Conservation (phyloP, 2,888 invertebrate genomes). For the Tipula lateralis region DNA sequence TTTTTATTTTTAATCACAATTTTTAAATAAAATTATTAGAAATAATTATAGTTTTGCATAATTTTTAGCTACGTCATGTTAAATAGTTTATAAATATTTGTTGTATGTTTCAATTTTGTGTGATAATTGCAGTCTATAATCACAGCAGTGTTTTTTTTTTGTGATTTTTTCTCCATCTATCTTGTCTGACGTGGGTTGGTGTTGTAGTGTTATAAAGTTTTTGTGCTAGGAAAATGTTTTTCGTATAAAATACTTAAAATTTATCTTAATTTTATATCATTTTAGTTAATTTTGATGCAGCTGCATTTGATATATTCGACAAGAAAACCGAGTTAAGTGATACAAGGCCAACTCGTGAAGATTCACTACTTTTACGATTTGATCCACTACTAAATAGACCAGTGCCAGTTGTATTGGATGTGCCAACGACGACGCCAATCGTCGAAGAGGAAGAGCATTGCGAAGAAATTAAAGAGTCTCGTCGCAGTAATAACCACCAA, state of each 20-base stretch:
- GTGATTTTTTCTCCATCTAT: background rate
- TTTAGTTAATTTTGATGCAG: slow-evolving; percentile 5
- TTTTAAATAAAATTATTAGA: background rate
- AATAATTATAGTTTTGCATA: background rate
- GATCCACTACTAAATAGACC: slow-evolving; percentile 42
- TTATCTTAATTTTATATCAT: background rate
- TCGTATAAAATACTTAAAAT: background rate
- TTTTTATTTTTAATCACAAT: background rate
- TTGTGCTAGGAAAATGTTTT: background rate
- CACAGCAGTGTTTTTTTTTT: slow-evolving; percentile 24
- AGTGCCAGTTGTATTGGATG: background rate
- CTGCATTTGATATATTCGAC: background rate
- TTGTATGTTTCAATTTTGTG: background rate
- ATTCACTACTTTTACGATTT: slow-evolving; percentile 47
- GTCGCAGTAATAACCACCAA: background rate
- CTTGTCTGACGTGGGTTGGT: slow-evolving; percentile 24
- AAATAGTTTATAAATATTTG: background rate
- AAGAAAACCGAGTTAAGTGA: background rate
- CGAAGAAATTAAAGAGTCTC: background rate
- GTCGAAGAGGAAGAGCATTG: background rate
- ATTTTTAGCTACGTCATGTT: background rate
- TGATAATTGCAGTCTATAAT: background rate
- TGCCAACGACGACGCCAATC: background rate
- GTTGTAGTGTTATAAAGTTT: background rate
- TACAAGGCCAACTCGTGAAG: slow-evolving; percentile 43